A percentile compares a stretch with the other conserved stretches of the same genome.
phyloP scores from a whole-genome alignment of 2,113 vertebrate species.

The Muscicapa adusta region DNA sequence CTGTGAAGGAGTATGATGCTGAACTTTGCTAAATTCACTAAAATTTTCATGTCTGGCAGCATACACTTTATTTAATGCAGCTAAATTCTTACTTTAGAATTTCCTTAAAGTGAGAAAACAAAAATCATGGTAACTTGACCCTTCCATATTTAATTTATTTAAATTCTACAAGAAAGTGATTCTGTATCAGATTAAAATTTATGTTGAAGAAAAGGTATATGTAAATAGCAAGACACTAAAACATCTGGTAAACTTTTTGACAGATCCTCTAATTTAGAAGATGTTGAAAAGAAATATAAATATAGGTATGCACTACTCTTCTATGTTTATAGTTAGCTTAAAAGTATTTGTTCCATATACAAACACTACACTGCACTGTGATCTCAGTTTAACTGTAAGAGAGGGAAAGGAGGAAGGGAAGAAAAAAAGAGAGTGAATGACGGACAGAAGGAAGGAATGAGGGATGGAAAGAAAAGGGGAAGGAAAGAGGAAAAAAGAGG shows the following conservation, averaged over 20 bases:
- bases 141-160: not conserved
- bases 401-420: not conserved
- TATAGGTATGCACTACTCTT: not conserved
- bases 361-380: not conserved
- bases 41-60: not conserved
- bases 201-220: not conserved
- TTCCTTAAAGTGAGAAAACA: not conserved
- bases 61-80: not conserved
- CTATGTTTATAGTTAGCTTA: not conserved
- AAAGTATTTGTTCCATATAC: not conserved
- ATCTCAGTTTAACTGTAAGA: not conserved
- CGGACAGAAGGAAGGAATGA: no score
- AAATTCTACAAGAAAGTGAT: not conserved
- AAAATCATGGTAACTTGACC: not conserved
- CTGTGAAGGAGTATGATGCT: not conserved
- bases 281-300: not conserved
- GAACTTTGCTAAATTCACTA: not conserved
- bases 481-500: not conserved
- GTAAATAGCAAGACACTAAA: not conserved
- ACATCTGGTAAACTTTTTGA: fast-evolving
- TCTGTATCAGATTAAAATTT: not conserved
- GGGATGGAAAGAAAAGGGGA: fast-evolving
- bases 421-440: not conserved
- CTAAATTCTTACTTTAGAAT: not conserved
- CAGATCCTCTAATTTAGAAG: not conserved